These are phyloP conservation scores for Odiellus spinosus DNA, from an alignment of 2,888 invertebrate species.

Conservation along the genomic window DNA sequence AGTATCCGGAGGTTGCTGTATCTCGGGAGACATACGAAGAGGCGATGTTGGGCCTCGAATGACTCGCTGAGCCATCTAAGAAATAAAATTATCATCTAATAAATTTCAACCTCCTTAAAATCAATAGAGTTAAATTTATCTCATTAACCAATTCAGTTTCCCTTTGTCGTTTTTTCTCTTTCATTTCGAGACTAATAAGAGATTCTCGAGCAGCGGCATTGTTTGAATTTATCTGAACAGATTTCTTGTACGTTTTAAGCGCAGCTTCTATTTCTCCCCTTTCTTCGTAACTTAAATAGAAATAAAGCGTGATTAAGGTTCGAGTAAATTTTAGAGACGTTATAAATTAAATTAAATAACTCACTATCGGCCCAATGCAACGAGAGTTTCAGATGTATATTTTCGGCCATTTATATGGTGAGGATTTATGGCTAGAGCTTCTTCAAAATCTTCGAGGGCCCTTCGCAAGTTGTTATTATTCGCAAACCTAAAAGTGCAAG, in stretches of 20 bases:
- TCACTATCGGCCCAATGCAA: constrained; percentile 58
- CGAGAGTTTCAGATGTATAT: constrained; percentile 81
- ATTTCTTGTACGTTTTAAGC: constrained; percentile 1
- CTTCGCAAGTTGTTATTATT: constrained; percentile 85
- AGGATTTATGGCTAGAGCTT: constrained; percentile 69
- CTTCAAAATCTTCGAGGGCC: constrained; percentile 87
- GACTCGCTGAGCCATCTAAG: too few species aligned
- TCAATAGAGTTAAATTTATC: too few species aligned
- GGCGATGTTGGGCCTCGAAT: too few species aligned
- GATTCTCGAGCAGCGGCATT: constrained; percentile 2
- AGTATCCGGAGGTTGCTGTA: too few species aligned
- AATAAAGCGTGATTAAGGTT: background rate
- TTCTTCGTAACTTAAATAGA: constrained; percentile 2
- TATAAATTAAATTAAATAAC: too few species aligned
- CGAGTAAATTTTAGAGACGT: background rate
- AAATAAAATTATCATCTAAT: too few species aligned
- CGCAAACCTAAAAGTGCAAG: constrained; percentile 46
- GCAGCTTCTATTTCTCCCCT: constrained; percentile 4
- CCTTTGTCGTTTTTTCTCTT: background rate
- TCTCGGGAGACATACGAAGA: too few species aligned
- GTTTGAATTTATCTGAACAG: constrained; percentile 1
- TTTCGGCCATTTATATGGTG: constrained; percentile 83
- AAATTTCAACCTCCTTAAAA: too few species aligned
- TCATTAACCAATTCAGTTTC: too few species aligned
- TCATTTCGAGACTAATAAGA: background rate